These are phyloP conservation scores for Pungitius pungitius DNA, from an alignment of 2,113 vertebrate genomes.

Conservation along the genomic window DNA sequence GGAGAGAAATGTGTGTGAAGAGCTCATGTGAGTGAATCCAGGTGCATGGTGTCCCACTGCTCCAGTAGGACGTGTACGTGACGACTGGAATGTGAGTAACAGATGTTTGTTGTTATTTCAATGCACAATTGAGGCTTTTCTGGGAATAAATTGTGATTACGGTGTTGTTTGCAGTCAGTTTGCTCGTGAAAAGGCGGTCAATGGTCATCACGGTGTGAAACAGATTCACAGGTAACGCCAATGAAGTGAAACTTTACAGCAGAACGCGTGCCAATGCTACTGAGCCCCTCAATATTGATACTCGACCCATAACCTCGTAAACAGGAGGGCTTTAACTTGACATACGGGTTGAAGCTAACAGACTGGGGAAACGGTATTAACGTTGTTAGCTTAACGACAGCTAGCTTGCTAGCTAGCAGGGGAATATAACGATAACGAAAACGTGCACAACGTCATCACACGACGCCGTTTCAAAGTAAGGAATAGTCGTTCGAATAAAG, in stretches of 20 bases:
- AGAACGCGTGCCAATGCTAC: background rate
- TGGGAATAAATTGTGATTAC: background rate
- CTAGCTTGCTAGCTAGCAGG: constrained; percentile 14
- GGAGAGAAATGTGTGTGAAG: too few species aligned
- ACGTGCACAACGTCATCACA: background rate
- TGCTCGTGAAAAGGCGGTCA: background rate
- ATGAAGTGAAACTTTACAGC: background rate
- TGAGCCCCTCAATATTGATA: background rate
- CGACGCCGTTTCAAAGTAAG: background rate
- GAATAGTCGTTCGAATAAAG: background rate
- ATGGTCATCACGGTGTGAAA: background rate
- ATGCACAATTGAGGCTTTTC: background rate
- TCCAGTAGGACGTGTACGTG: background rate
- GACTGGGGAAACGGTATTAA: background rate
- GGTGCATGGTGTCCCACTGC: background rate
- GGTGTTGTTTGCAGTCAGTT: background rate
- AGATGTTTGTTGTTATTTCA: background rate
- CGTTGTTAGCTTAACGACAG: constrained; percentile 1
- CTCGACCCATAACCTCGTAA: background rate
- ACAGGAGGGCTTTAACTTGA: background rate
- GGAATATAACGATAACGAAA: background rate
- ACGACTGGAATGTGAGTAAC: background rate
- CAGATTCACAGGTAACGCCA: too few species aligned
- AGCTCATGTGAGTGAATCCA: background rate
- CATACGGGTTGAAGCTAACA: too few species aligned